A percentile compares a stretch with the other conserved stretches of the same genome.
These are phyloP conservation scores for Maniola hyperantus DNA, from an alignment of 2,888 invertebrate species.

Conservation along the genomic window DNA sequence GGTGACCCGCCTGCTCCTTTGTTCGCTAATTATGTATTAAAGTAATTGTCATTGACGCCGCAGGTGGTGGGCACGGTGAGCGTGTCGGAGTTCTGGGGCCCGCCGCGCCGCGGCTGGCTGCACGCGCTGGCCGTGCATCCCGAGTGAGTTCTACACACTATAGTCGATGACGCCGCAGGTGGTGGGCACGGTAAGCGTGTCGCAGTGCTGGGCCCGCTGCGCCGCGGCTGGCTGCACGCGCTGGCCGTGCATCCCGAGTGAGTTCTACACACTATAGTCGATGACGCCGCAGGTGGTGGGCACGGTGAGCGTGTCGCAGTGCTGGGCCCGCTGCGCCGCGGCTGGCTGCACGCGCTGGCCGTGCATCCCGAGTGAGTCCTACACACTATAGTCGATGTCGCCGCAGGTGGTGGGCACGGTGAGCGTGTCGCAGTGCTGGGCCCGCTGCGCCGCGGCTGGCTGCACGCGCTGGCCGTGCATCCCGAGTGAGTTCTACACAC, in stretches of 20 bases:
- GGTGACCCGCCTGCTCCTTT: no score
- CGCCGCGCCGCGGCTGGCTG: conserved; percentile 51
- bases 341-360: conserved; percentile 55
- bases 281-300: conserved; percentile 49
- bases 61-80: conserved; percentile 57
- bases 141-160: conserved; percentile 36
- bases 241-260: conserved; percentile 47
- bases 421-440: conserved; percentile 51
- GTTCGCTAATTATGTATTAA: no score
- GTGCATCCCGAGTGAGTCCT: conserved; percentile 43
- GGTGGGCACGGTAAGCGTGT: conserved; percentile 57
- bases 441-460: conserved; percentile 49
- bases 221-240: conserved; percentile 54
- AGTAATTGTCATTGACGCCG: background rate
- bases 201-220: conserved; percentile 46
- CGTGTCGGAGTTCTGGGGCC: conserved; percentile 50
- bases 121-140: conserved; percentile 49
- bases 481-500: conserved; percentile 38
- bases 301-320: conserved; percentile 53
- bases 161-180: conserved; percentile 39
- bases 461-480: conserved; percentile 51
- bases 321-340: conserved; percentile 46
- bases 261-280: conserved; percentile 16
- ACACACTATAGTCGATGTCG: background rate
- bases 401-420: conserved; percentile 55